phyloP scores from a whole-genome alignment of 2,888 invertebrate species.

The Sympetrum striolatum region DNA sequence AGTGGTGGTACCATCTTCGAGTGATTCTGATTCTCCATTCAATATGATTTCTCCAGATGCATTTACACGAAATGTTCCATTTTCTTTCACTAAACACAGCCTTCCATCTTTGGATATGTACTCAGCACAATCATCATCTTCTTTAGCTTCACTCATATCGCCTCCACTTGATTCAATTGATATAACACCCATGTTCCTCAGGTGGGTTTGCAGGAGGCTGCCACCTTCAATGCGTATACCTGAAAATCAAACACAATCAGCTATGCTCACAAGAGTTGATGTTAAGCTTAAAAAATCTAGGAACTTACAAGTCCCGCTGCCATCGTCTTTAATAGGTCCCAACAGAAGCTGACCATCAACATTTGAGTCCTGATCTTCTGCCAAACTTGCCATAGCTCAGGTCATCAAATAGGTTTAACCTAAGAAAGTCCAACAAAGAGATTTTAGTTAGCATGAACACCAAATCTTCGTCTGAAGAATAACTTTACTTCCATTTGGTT shows the following conservation, averaged over 20 bases:
- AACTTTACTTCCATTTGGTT: background rate
- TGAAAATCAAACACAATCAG: background rate
- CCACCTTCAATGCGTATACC: slow-evolving; percentile 9
- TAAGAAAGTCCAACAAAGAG: background rate
- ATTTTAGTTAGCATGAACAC: background rate
- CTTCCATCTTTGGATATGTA: slow-evolving; percentile 21
- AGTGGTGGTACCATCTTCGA: slow-evolving; percentile 47
- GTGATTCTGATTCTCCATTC: slow-evolving; percentile 14
- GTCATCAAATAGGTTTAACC: background rate
- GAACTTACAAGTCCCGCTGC: background rate
- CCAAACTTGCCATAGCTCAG: slow-evolving; percentile 22
- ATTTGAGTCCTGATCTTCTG: slow-evolving; percentile 20
- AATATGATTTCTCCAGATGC: slow-evolving; percentile 21
- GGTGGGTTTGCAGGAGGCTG: slow-evolving; percentile 10
- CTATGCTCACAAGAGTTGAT: background rate
- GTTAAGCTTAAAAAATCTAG: background rate
- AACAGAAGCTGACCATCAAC: slow-evolving; percentile 12
- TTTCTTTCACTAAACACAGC: slow-evolving; percentile 17
- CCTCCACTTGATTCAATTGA: background rate
- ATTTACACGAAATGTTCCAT: slow-evolving; percentile 19
- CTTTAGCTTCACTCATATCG: background rate
- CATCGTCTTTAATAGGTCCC: slow-evolving; percentile 5
- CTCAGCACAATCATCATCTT: background rate
- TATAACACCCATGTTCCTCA: background rate
- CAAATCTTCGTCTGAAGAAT: background rate